These are phyloP conservation scores for Julus scanicus DNA, from an alignment of 2,888 invertebrate species.

Conservation along the genomic window DNA sequence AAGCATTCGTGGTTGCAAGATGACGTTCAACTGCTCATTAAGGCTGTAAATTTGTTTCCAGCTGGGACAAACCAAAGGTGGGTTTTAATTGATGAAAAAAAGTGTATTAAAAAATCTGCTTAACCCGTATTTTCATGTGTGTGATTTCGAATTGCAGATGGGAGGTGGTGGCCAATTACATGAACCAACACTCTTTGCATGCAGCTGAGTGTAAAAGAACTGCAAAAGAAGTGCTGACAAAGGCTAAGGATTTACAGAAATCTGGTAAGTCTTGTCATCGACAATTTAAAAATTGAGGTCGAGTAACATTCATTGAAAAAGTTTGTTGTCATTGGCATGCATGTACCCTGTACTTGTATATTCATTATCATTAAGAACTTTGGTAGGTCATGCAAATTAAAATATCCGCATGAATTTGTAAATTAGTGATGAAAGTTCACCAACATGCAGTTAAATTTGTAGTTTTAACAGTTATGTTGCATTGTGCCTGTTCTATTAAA, in stretches of 20 bases:
- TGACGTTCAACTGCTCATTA: conserved; percentile 89
- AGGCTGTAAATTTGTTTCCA: conserved; percentile 97
- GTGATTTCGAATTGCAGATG: conserved; percentile 68
- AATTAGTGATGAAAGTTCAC: neutral
- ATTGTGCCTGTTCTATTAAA: neutral
- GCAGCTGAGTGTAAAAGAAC: conserved; percentile 73
- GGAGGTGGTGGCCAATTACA: conserved; percentile 95
- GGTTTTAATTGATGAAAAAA: conserved; percentile 39
- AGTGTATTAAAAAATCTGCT: neutral
- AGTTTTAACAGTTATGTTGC: no score
- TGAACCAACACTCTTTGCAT: conserved; percentile 79
- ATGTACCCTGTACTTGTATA: no score
- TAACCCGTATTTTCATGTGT: neutral
- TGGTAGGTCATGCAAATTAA: no score
- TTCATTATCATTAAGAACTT: no score
- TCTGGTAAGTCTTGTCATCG: conserved; percentile 65
- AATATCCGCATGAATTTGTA: no score
- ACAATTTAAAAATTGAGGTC: no score
- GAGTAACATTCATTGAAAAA: no score
- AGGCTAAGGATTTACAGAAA: conserved; percentile 94
- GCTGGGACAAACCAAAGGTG: conserved; percentile 91
- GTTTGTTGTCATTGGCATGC: no score
- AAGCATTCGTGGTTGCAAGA: conserved; percentile 80
- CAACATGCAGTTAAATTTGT: no score
- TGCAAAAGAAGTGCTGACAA: conserved; percentile 92